Evolutionary conservation across 2,113 vertebrate genomes (phyloP), one percentile per base, ranked within the genome.

Genomic region (Proterorhinus semilunaris): DNA sequence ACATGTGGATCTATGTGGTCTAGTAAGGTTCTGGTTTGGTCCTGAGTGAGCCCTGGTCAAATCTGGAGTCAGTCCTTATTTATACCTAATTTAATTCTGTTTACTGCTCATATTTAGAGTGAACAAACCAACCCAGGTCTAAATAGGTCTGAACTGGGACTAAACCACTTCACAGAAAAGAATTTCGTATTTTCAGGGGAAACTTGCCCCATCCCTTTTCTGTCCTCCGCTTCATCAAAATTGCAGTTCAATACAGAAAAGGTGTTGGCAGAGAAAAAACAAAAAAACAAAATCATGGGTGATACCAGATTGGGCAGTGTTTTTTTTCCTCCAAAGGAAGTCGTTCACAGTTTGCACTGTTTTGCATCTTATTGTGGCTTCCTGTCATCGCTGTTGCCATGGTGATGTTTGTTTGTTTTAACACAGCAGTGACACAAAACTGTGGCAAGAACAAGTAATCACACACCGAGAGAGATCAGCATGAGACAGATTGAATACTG

Each of bases 381-480:
- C 87, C 89, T 85, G 77, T 88, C 87, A 82, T 36, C 65, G 8
- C 21, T 16, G 76, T 81, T 89, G 65, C 72, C 58, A 84, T 81
- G 27, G 75, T 13, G 43, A 79, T 17, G 53, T 44, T 43, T 79
- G 36, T 70, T 74, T 73, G 17, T 46, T 68, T 71, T 13, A 47
- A 8, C 55, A 46, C 48, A 13, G 69, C 27, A 21, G n/a, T 43
- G 49, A 50, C 65, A 36, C 71, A 54, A 45, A 59, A 66, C 55
- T 42, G 12, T 1, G 62, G 16, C 57, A 2, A 64, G 53, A 57
- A 50, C n/a, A 68, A 16, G 6, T 44, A 5, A 61, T 45, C 4
- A 16, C 42, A 44, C 15, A 45, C 2, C 6, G 8, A 43, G 36
- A 44, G n/a, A 15, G 8, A 12, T 12, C 55, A 58, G 55, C 10